Conservation (phyloP, 1,140 invertebrate species). For the Platorchestia sp. region DNA sequence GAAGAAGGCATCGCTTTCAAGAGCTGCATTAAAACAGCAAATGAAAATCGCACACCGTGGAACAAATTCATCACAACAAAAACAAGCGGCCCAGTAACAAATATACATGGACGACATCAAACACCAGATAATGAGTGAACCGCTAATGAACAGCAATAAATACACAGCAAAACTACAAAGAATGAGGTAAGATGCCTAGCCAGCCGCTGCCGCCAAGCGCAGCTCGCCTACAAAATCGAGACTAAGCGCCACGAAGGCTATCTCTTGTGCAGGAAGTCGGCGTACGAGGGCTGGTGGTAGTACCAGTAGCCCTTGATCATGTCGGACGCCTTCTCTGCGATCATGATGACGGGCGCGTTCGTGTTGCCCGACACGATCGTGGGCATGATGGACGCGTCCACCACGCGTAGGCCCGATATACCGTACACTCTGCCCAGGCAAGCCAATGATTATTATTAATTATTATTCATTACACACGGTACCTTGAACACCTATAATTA, state of each 20-base stretch:
- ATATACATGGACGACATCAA: background rate
- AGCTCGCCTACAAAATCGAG: background rate
- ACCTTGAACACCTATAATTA: no score
- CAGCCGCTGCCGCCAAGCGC: background rate
- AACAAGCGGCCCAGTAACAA: background rate
- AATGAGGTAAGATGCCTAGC: background rate
- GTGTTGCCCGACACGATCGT: conserved; percentile 78
- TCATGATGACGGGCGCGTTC: conserved; percentile 79
- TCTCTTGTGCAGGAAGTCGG: background rate
- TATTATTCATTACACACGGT: background rate
- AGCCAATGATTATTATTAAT: background rate
- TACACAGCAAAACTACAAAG: background rate
- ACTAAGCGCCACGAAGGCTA: conserved; percentile 26
- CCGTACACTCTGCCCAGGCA: conserved; percentile 74
- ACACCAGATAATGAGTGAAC: background rate
- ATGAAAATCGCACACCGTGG: background rate
- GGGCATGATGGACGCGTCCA: conserved; percentile 82
- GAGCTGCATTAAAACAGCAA: background rate
- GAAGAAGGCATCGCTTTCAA: background rate
- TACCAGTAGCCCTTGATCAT: conserved; percentile 75
- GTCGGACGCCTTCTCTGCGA: conserved; percentile 78
- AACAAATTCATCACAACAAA: background rate
- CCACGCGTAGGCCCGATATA: conserved; percentile 75
- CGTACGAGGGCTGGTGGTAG: conserved; percentile 36
- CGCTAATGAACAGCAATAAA: background rate